Evolutionary conservation across 2,113 vertebrate species (phyloP).

Genomic region (Todiramphus saurophagus): DNA sequence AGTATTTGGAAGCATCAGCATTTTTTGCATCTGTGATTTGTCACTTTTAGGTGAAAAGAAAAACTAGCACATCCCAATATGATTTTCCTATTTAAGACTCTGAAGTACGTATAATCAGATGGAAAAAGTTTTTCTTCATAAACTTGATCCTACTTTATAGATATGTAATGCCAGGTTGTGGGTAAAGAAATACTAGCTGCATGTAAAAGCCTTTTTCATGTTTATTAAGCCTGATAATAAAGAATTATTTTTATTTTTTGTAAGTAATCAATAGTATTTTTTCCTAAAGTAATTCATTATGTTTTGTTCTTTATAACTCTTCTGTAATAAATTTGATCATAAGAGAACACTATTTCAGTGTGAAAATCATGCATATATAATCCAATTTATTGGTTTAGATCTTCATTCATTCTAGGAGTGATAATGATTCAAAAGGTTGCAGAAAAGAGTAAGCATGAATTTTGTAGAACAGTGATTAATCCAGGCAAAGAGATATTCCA

Average conservation of each 20-base stretch:
- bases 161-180: background rate
- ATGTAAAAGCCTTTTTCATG: background rate
- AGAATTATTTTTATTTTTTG: background rate
- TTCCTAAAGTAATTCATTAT: background rate
- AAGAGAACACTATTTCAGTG: background rate
- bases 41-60: background rate
- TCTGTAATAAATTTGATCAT: background rate
- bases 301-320: background rate
- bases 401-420: background rate
- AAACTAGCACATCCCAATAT: background rate
- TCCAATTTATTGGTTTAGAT: background rate
- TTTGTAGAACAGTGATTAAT: background rate
- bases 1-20: slow-evolving; percentile 10
- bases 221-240: background rate
- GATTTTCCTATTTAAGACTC: background rate
- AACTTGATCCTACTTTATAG: background rate
- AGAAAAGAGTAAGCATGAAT: background rate
- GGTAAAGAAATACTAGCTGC: background rate
- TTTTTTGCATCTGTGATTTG: slow-evolving; percentile 15
- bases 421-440: background rate
- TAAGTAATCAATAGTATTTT: background rate
- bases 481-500: background rate
- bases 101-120: background rate
- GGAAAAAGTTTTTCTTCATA: background rate
- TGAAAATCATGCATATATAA: background rate